Base-by-base conservation (phyloP, 2,113 vertebrate genomes). In the Ceyx melanurus region DNA sequence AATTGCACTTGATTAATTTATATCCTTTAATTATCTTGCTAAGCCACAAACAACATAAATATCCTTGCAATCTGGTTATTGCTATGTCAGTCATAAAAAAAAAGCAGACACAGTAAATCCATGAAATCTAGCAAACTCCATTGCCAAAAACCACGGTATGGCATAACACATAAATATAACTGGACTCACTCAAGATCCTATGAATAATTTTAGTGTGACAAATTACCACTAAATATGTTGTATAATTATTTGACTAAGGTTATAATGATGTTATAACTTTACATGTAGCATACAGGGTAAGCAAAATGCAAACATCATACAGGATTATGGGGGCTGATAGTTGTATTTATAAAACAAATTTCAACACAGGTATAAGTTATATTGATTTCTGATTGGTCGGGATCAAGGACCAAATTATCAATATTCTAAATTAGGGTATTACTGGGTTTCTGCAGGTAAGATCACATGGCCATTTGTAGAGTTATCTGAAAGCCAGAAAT, bases 1-100 rank as follows among this genome's bases (percentile, higher is more conserved):
- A 99, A 99, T 99, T 99, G 99, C 98, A 98, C 98, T 99, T 99
- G 99, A 99, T 99, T 99, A 99, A 99, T 99, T 99, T 99, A 99
- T 99, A 99, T 99, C 98, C 99, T 99, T 99, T 99, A 99, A 99
- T 99, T 99, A 99, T 99, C 99, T 99, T 98, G 98, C 97, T 97
- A 97, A 98, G 98, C 98, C 98, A 98, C 99, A 99, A 99, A 99
- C 98, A 99, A 99, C 98, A 99, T 99, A 99, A 99, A 99, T 99
- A 99, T 99, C 98, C 97, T 97, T 98, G 99, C 99, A 99, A 99
- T 99, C 99, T 99, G 98, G 98, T 99, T 99, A 99, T 99, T 99
- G 99, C 99, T 98, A 98, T 98, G 99, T 99, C 98, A 99, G 99
- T 99, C 99, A 99, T 99, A 99, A 99, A 99, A 98, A 98, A 35